These are phyloP conservation scores for Cettia cetti DNA, from an alignment of 2,113 vertebrate species.

Conservation along the genomic window DNA sequence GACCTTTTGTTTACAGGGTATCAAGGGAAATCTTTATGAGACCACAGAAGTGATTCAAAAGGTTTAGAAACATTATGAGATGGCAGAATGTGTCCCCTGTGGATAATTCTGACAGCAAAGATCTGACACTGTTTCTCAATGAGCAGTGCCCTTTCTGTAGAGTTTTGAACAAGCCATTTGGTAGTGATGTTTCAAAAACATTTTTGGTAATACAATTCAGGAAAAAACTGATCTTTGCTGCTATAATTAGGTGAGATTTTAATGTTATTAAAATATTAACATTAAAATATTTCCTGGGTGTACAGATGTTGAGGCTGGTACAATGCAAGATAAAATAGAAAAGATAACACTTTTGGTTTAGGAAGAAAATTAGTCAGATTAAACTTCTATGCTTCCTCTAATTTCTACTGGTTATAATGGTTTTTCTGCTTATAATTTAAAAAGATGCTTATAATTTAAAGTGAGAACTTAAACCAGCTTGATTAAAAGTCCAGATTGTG, in stretches of 20 bases:
- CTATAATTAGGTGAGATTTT: conserved; percentile 5
- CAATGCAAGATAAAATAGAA: neutral
- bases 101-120: conserved; percentile 6
- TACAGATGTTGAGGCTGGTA: neutral
- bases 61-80: conserved; percentile 39
- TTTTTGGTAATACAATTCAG: neutral
- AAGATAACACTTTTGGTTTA: neutral
- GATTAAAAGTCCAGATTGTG: neutral
- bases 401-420: neutral
- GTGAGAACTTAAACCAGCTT: neutral
- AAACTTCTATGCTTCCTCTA: neutral
- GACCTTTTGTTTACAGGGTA: conserved; percentile 54
- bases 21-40: conserved; percentile 44
- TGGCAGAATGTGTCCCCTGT: neutral
- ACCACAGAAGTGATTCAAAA: conserved; percentile 12
- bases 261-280: neutral
- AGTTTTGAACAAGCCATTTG: conserved; percentile 10
- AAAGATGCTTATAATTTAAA: neutral
- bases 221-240: neutral
- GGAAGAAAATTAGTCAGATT: neutral
- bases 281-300: neutral
- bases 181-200: neutral
- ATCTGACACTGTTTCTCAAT: neutral
- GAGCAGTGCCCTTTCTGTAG: conserved; percentile 34
- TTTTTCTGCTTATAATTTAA: neutral